Evolutionary conservation across 2,888 invertebrate genomes (phyloP), one percentile per base, ranked within the genome.

Genomic region (Coronaproctus castanopsis): DNA sequence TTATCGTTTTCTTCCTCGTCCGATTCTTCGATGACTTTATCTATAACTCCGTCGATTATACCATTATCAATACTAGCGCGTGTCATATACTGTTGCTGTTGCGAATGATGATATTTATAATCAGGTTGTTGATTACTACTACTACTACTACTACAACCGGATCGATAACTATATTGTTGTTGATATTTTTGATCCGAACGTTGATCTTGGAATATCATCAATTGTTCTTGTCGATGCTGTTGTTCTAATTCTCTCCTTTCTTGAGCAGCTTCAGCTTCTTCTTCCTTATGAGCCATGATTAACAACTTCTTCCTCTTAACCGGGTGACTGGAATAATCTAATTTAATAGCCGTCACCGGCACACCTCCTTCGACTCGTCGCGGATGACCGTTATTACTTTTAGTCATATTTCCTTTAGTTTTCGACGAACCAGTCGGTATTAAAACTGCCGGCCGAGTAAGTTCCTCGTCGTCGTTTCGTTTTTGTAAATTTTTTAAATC

Each of bases 31-130:
- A 8, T 5, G 8, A 36, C 14, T n/a, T n/a, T n/a, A n/a, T n/a
- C n/a, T 14, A 36, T 14, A 5, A 36, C 36, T 36, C 36, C 8
- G 36, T 36, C 36, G 36, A 36, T 36, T 14, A 14, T 5, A 36
- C 8, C 8, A 5, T 14, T 5, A 14, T 36, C 36, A 14, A 8
- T 14, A 8, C 14, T 14, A 14, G 5, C 36, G 36, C 14, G 8
- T 14, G 36, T 8, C 36, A 36, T 81, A 69, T 86, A 81, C 67
- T 83, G 81, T 71, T 89, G 82, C 70, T 81, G 83, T 71, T 84
- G 83, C 19, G 56, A 21, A 20, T 22, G 21, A 20, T 54, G 54
- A n/a, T n/a, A n/a, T n/a, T n/a, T n/a, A n/a, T n/a, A n/a, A 36
- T 36, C 36, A 14, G 36, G 14, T 14, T 36, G 36, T 14, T 36